Percentiles rank a stretch among this genome's conserved stretches.
Evolutionary conservation across 92 coral and sea anemone species (phyloP).

Genomic region (Zoanthus sociatus): DNA sequence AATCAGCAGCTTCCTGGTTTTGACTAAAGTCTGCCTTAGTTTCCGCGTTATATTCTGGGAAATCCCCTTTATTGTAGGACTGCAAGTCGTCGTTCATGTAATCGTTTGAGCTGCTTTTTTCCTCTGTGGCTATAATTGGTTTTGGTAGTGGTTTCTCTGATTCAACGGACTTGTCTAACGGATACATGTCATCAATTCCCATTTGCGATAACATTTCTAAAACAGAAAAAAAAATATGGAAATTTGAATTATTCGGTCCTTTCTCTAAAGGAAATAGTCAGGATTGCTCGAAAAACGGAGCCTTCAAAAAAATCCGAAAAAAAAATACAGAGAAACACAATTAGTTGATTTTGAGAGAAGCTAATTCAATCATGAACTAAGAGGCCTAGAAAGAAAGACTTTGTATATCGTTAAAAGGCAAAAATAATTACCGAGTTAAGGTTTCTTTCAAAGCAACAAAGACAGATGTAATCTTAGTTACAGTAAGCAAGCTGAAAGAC

Average conservation of each 20-base stretch:
- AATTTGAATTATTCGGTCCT: neutral
- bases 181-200: slow-evolving; percentile 80
- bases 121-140: slow-evolving; percentile 68
- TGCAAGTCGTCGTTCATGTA: slow-evolving; percentile 39
- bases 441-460: too few species aligned
- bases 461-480: too few species aligned
- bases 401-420: too few species aligned
- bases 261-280: too few species aligned
- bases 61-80: slow-evolving; percentile 55
- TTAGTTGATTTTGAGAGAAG: too few species aligned
- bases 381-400: too few species aligned
- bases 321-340: too few species aligned
- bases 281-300: too few species aligned
- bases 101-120: slow-evolving; percentile 2
- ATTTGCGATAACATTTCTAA: slow-evolving; percentile 75
- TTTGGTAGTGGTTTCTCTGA: slow-evolving; percentile 59
- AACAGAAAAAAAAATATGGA: neutral
- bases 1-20: slow-evolving; percentile 88
- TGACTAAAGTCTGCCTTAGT: slow-evolving; percentile 81
- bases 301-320: too few species aligned
- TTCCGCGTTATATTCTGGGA: slow-evolving; percentile 82
- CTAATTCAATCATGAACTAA: too few species aligned
- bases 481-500: too few species aligned
- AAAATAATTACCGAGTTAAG: too few species aligned
- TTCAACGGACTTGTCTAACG: slow-evolving; percentile 75